Percentiles rank a stretch among this genome's conserved stretches.
These are phyloP conservation scores for Drosophila nigritarsus DNA, from an alignment of 2,888 invertebrate species.

Conservation along the genomic window DNA sequence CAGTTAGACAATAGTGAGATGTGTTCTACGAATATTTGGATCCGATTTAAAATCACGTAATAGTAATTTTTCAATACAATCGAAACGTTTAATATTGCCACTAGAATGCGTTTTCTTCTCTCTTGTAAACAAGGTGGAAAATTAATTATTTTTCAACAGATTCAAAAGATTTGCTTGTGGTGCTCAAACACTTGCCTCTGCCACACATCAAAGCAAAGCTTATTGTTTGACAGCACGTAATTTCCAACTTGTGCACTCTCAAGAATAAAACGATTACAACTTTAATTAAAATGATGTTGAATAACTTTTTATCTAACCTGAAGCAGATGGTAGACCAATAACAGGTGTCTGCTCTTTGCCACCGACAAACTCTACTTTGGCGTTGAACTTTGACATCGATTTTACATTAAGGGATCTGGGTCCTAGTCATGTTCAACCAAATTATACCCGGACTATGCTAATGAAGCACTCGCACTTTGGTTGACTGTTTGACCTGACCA, in stretches of 20 bases:
- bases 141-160: background rate
- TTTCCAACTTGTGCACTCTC: background rate
- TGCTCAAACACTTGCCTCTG: background rate
- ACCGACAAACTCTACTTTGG: background rate
- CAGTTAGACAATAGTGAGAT: background rate
- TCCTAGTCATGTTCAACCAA: constrained; percentile 7
- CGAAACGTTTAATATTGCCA: background rate
- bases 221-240: too few relatives aligned
- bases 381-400: background rate
- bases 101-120: background rate
- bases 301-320: background rate
- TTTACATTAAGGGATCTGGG: background rate
- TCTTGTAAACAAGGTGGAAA: background rate
- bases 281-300: background rate
- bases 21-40: background rate
- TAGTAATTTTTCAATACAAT: background rate
- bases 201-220: background rate
- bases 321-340: background rate
- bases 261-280: background rate
- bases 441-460: constrained; percentile 38
- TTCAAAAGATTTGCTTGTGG: background rate
- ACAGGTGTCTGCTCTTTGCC: background rate
- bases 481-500: constrained; percentile 5
- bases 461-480: constrained; percentile 47
- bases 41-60: background rate